Conservation (phyloP, 2,888 invertebrate genomes). For the Macaria notata region DNA sequence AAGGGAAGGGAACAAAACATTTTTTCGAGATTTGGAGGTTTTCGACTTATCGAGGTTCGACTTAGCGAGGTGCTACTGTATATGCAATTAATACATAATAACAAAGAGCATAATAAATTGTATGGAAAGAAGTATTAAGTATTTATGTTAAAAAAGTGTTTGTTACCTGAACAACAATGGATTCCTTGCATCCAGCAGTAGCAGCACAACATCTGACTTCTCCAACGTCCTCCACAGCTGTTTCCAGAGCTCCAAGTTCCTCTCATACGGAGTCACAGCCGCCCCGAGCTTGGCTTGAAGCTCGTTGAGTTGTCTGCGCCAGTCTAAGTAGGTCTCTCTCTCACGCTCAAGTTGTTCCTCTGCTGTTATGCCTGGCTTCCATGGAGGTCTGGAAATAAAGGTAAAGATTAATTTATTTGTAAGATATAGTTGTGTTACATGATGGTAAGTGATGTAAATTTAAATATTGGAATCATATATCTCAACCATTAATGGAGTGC, state of each 20-base stretch:
- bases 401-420: neutral
- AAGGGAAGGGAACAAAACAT: too few relatives aligned
- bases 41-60: too few relatives aligned
- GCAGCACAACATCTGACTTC: conserved; percentile 94
- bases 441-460: too few relatives aligned
- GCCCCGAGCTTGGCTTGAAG: conserved; percentile 90
- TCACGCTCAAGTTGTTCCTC: conserved; percentile 92
- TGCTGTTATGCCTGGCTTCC: conserved; percentile 88
- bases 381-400: conserved; percentile 85
- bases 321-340: conserved; percentile 92
- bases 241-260: conserved; percentile 98
- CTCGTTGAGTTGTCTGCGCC: conserved; percentile 92
- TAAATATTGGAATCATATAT: too few relatives aligned
- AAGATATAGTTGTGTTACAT: too few relatives aligned
- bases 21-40: too few relatives aligned
- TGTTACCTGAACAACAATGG: conserved; percentile 90
- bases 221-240: conserved; percentile 99
- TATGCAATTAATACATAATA: too few relatives aligned
- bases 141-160: too few relatives aligned
- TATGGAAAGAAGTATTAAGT: too few relatives aligned
- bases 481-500: too few relatives aligned
- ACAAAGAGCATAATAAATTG: too few relatives aligned
- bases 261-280: conserved; percentile 97
- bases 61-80: too few relatives aligned
- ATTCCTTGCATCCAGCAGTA: conserved; percentile 98